phyloP scores from a whole-genome alignment of 2,113 vertebrate species.

The Leptosomus discolor region DNA sequence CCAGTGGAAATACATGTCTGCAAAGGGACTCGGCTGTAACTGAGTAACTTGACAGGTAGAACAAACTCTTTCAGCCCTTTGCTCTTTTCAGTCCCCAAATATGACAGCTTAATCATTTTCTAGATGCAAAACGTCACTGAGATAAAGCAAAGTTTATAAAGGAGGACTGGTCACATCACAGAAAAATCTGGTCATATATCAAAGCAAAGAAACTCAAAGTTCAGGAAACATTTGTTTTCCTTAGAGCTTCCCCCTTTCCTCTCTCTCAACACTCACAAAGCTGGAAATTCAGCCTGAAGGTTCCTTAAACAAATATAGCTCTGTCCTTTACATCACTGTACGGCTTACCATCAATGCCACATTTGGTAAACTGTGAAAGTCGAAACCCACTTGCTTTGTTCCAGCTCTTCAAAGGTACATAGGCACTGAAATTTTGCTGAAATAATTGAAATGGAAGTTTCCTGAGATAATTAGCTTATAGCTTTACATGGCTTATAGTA shows the following conservation, averaged over 20 bases:
- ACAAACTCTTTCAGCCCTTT: constrained; percentile 43
- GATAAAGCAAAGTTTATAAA: constrained; percentile 58
- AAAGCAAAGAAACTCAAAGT: constrained; percentile 62
- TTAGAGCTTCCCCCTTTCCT: constrained; percentile 28
- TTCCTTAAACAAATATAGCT: constrained; percentile 41
- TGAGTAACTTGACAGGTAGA: constrained; percentile 27
- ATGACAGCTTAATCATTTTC: constrained; percentile 60
- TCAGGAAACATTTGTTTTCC: constrained; percentile 53
- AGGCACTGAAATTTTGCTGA: not conserved
- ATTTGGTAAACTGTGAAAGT: constrained; percentile 28
- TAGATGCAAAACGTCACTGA: not conserved
- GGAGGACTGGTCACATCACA: constrained; percentile 17
- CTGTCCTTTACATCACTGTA: constrained; percentile 15
- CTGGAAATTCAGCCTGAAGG: not conserved
- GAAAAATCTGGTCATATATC: constrained; percentile 47
- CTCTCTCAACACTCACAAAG: not conserved
- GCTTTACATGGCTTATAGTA: not conserved
- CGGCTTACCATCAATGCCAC: not conserved
- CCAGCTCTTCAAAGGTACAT: not conserved
- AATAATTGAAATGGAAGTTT: not conserved
- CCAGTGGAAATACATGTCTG: not conserved
- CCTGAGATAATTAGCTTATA: not conserved
- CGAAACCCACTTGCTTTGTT: not conserved
- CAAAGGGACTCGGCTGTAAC: not conserved
- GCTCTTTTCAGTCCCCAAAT: constrained; percentile 38